phyloP scores from a whole-genome alignment of 2,888 invertebrate genomes.

The Junonia oenone region DNA sequence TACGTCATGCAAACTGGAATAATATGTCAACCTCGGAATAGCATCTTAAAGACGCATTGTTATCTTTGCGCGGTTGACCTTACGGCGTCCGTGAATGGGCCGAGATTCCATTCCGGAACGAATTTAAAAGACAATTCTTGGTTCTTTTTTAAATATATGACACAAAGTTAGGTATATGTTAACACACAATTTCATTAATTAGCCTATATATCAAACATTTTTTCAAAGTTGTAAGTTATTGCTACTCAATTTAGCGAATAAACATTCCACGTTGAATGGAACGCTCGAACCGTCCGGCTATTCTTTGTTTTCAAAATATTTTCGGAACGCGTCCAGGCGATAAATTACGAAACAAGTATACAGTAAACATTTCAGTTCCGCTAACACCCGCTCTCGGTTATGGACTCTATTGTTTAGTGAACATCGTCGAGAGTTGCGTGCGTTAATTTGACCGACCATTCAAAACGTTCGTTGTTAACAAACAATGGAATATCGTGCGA shows the following conservation, averaged over 20 bases:
- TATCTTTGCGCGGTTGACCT: constrained; percentile 18
- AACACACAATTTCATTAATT: not conserved
- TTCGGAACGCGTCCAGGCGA: constrained; percentile 26
- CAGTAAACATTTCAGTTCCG: constrained; percentile 15
- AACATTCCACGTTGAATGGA: constrained; percentile 17
- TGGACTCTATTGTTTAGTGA: constrained; percentile 16
- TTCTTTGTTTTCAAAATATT: constrained; percentile 27
- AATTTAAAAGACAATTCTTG: not conserved
- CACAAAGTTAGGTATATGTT: not conserved
- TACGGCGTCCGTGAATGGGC: not conserved
- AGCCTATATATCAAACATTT: not conserved
- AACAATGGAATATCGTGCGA: constrained; percentile 12
- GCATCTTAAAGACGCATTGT: constrained; percentile 15
- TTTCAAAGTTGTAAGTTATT: constrained; percentile 8
- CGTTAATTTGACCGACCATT: constrained; percentile 1
- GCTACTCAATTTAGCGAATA: constrained; percentile 20
- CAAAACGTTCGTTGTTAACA: constrained; percentile 10
- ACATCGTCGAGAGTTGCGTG: constrained; percentile 16
- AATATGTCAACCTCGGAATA: constrained; percentile 3
- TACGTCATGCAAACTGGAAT: not conserved
- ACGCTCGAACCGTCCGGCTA: constrained; percentile 25
- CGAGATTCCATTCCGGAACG: not conserved
- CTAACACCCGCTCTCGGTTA: constrained; percentile 9
- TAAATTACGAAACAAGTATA: constrained; percentile 20
- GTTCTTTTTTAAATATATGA: not conserved